Percentiles rank a stretch among this genome's conserved stretches.
Evolutionary conservation across 2,888 invertebrate genomes (phyloP).

Genomic region (Pharmacophagus antenor): DNA sequence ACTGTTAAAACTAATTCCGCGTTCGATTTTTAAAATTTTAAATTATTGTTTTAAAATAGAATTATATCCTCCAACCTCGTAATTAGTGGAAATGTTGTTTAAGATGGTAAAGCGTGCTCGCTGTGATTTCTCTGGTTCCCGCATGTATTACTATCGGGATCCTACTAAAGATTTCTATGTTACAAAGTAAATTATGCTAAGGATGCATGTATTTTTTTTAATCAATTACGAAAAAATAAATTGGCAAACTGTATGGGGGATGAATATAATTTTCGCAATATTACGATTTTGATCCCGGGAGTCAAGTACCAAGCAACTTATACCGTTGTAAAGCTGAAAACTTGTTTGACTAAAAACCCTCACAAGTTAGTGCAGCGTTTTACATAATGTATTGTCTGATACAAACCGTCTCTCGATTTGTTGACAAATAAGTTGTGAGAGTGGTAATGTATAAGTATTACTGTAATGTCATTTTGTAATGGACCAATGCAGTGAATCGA

Average conservation of each 20-base stretch:
- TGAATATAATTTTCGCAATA: not conserved
- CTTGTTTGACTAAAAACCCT: slow-evolving; percentile 11
- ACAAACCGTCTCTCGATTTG: not conserved
- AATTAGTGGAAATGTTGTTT: too few relatives aligned
- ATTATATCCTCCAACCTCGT: too few relatives aligned
- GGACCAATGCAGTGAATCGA: too few relatives aligned
- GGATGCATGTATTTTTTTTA: not conserved
- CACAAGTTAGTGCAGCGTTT: slow-evolving; percentile 8
- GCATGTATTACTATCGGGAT: too few relatives aligned
- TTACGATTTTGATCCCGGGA: slow-evolving; percentile 12
- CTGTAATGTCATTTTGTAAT: too few relatives aligned
- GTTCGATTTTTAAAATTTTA: not conserved
- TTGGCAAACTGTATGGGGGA: not conserved
- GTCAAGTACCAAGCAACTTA: slow-evolving; percentile 15
- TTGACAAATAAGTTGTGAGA: not conserved
- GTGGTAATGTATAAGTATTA: too few relatives aligned
- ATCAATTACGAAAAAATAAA: not conserved
- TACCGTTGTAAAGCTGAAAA: slow-evolving; percentile 17
- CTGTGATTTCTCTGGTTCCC: too few relatives aligned
- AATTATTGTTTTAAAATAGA: too few relatives aligned
- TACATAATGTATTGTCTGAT: slow-evolving; percentile 10
- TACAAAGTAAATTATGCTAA: too few relatives aligned
- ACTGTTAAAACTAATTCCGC: not conserved
- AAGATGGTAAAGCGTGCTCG: too few relatives aligned
- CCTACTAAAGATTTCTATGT: too few relatives aligned